A percentile compares a stretch with the other conserved stretches of the same genome.
phyloP scores from a whole-genome alignment of 2,113 vertebrate species.

The Cyprinodon tularosa region DNA sequence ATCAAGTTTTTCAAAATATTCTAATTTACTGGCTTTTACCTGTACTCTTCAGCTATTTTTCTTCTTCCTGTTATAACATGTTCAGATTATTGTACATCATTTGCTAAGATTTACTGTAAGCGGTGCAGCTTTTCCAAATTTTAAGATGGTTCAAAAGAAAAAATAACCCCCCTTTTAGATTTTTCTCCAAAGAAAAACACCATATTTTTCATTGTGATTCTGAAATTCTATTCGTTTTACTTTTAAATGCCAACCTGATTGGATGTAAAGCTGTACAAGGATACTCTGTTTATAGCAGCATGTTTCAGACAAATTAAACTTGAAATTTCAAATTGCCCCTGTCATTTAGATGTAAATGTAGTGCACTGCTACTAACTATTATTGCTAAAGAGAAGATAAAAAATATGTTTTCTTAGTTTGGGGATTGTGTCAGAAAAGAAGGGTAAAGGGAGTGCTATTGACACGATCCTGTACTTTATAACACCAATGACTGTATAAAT shows the following conservation, averaged over 20 bases:
- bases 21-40: neutral
- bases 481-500: neutral
- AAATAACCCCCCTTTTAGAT: neutral
- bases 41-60: neutral
- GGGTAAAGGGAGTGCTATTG: too few relatives aligned
- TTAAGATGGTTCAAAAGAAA: neutral
- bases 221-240: neutral
- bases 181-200: neutral
- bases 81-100: neutral
- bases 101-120: neutral
- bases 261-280: neutral
- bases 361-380: neutral
- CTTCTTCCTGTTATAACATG: neutral
- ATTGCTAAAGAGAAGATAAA: neutral
- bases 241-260: neutral
- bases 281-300: too few relatives aligned
- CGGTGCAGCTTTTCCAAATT: neutral
- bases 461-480: neutral
- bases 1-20: neutral
- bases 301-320: too few relatives aligned
- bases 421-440: too few relatives aligned
- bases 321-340: neutral
- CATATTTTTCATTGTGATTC: neutral
- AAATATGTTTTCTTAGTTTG: neutral
- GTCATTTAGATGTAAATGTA: neutral